Conservation (phyloP, 2,888 invertebrate species). For the Rotaria socialis region DNA sequence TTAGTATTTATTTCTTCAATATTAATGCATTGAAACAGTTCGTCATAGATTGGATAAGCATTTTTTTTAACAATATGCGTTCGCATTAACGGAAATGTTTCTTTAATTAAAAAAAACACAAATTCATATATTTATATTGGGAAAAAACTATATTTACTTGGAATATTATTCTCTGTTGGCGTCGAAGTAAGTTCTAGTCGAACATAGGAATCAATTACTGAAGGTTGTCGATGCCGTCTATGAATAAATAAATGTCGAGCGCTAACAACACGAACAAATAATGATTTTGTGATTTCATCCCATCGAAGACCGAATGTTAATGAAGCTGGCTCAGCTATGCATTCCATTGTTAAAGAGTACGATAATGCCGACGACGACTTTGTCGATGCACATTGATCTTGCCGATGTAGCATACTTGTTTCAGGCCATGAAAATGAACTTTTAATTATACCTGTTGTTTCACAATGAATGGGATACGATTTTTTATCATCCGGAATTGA, state of each 20-base stretch:
- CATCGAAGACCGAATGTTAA: conserved; percentile 8
- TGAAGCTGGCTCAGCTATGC: not conserved
- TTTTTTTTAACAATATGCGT: conserved; percentile 27
- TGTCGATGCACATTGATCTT: not conserved
- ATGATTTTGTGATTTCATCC: not conserved
- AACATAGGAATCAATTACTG: not conserved
- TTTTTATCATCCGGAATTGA: not conserved
- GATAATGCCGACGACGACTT: not conserved
- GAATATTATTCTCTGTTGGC: not conserved
- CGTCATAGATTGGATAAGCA: conserved; percentile 22
- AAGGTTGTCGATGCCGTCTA: not conserved
- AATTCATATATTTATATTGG: not conserved
- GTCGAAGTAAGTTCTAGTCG: not conserved
- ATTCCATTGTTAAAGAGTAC: not conserved
- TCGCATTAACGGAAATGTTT: not conserved
- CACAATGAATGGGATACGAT: not conserved
- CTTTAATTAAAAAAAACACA: not conserved
- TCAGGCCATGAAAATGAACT: conserved; percentile 34
- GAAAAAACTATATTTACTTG: not conserved
- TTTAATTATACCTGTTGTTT: not conserved
- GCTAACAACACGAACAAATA: not conserved
- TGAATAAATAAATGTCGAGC: not conserved
- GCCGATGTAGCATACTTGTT: not conserved
- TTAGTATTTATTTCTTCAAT: not conserved
- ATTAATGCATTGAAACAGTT: not conserved